Evolutionary conservation across 2,113 vertebrate species (phyloP).

Genomic region (Hyperoodon ampullatus): DNA sequence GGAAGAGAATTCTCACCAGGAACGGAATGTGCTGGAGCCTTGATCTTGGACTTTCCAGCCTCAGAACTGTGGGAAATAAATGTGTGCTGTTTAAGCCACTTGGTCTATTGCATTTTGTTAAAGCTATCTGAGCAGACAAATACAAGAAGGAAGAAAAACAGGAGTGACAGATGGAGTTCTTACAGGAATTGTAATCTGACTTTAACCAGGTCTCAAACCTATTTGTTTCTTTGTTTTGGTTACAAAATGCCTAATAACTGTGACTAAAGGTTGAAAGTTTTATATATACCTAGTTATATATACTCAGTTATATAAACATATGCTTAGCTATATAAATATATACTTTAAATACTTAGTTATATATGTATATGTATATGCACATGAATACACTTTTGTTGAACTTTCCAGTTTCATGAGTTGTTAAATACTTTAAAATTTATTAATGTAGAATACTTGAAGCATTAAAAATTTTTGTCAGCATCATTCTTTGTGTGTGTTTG

Average conservation of each 20-base stretch:
- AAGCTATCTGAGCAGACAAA: neutral
- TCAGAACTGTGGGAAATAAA: neutral
- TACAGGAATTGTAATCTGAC: neutral
- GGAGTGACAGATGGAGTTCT: neutral
- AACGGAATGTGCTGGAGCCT: neutral
- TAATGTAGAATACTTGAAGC: neutral
- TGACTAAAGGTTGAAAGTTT: neutral
- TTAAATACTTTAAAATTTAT: neutral
- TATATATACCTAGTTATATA: neutral
- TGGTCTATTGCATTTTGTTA: neutral
- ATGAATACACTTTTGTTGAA: neutral
- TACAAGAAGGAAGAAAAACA: neutral
- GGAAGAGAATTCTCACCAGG: neutral
- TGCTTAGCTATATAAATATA: neutral
- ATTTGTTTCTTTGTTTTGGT: neutral
- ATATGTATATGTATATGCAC: neutral
- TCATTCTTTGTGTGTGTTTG: neutral
- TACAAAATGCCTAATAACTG: neutral
- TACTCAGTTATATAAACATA: neutral
- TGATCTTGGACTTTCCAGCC: neutral
- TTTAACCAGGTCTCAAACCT: neutral
- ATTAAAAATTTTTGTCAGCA: neutral
- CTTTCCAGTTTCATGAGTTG: neutral
- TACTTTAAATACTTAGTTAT: neutral
- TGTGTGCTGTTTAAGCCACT: neutral